Percentiles rank a stretch among this genome's conserved stretches.
Evolutionary conservation across 1,140 invertebrate genomes (phyloP).

Genomic region (Oryzaephilus surinamensis): DNA sequence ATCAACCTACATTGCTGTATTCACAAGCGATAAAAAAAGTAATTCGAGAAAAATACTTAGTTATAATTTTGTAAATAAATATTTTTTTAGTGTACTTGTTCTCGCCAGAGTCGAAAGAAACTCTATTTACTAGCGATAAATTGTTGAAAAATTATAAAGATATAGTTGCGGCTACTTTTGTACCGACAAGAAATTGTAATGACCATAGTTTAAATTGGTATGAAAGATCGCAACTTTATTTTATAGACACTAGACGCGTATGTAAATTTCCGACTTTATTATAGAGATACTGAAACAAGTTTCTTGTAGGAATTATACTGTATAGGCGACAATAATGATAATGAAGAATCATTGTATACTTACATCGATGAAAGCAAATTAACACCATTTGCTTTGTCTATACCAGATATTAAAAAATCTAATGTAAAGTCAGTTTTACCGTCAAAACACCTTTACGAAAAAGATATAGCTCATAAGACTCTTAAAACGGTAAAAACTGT

Average conservation of each 20-base stretch:
- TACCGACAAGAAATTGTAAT: slow-evolving; percentile 41
- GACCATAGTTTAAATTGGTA: slow-evolving; percentile 43
- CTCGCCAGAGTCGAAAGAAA: slow-evolving; percentile 42
- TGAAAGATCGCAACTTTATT: slow-evolving; percentile 45
- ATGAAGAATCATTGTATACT: slow-evolving; percentile 6
- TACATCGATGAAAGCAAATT: slow-evolving; percentile 6
- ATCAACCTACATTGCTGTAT: slow-evolving; percentile 52
- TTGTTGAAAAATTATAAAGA: slow-evolving; percentile 36
- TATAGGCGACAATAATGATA: slow-evolving; percentile 19
- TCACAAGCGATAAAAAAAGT: slow-evolving; percentile 52
- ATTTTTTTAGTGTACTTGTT: slow-evolving; percentile 47
- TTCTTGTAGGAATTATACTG: slow-evolving; percentile 24
- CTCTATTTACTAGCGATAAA: slow-evolving; percentile 41
- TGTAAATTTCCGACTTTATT: slow-evolving; percentile 23
- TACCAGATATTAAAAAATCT: slow-evolving; percentile 13
- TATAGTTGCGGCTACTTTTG: slow-evolving; percentile 41
- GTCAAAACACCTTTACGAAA: slow-evolving; percentile 16
- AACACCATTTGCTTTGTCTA: slow-evolving; percentile 20
- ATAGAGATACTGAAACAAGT: slow-evolving; percentile 10
- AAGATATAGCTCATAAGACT: slow-evolving; percentile 14
- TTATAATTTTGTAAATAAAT: slow-evolving; percentile 6
- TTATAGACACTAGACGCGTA: slow-evolving; percentile 47
- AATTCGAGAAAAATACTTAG: slow-evolving; percentile 25
- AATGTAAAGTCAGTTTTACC: slow-evolving; percentile 1
- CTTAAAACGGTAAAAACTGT: slow-evolving; percentile 18